phyloP scores from a whole-genome alignment of 2,797 vertebrate genomes.

The Dipus sagitta region DNA sequence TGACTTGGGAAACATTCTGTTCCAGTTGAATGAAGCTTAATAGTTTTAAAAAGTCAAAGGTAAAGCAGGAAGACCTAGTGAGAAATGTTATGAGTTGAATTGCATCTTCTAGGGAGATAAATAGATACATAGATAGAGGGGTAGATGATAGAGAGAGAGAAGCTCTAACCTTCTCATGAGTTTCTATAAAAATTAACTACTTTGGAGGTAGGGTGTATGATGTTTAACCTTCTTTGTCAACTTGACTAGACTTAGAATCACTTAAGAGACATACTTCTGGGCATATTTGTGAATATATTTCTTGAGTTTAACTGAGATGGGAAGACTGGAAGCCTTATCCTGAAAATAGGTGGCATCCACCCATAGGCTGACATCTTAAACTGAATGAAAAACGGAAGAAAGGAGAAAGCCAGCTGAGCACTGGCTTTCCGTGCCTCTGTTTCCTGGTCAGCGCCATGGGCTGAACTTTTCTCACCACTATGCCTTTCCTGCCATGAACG shows the following conservation, averaged over 20 bases:
- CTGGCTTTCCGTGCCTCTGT: neutral
- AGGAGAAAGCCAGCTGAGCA: neutral
- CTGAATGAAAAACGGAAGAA: neutral
- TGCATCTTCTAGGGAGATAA: no score
- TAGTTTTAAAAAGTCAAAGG: neutral
- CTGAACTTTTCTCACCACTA: no score
- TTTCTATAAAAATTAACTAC: neutral
- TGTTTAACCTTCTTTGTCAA: neutral
- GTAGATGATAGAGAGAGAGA: neutral
- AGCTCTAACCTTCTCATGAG: neutral
- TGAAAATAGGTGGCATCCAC: no score
- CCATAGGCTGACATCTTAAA: neutral
- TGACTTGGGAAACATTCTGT: neutral
- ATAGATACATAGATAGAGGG: no score
- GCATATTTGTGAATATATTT: neutral
- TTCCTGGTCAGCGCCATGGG: no score
- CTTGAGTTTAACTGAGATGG: neutral
- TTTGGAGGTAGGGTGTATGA: neutral
- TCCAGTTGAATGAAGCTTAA: neutral
- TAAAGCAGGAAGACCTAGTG: neutral
- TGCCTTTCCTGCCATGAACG: neutral
- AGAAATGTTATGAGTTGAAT: neutral
- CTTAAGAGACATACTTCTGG: neutral
- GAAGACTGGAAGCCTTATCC: neutral
- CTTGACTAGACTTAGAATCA: neutral